Percentiles rank a stretch among this genome's conserved stretches.
These are phyloP conservation scores for Anguilla megastoma DNA, from an alignment of 2,797 vertebrate genomes.

Conservation along the genomic window DNA sequence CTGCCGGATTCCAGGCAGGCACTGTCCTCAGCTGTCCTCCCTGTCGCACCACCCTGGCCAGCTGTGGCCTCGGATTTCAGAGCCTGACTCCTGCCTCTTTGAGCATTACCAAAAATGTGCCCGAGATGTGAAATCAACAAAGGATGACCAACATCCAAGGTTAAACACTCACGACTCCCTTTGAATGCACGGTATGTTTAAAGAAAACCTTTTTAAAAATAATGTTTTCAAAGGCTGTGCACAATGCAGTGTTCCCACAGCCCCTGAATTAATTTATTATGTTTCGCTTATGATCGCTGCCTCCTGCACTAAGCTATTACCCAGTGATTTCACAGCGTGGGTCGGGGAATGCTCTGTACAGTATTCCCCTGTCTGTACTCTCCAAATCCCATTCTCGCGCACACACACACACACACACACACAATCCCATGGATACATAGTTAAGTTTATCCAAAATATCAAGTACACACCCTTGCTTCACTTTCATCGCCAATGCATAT, in stretches of 20 bases:
- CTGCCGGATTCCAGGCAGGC: conserved; percentile 38
- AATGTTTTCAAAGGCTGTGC: neutral
- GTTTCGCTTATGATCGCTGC: neutral
- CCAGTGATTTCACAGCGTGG: neutral
- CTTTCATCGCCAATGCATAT: neutral
- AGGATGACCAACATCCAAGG: neutral
- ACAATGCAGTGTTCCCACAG: neutral
- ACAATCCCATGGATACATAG: too few species aligned
- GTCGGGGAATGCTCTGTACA: neutral
- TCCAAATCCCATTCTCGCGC: neutral
- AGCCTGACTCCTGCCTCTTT: conserved; percentile 17
- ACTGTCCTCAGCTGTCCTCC: neutral
- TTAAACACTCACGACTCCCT: neutral
- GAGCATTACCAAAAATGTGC: neutral
- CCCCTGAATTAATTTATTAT: neutral
- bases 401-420: neutral
- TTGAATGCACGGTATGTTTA: neutral
- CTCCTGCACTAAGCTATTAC: neutral
- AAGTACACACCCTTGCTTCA: neutral
- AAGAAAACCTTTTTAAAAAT: neutral
- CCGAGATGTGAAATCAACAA: conserved; percentile 33
- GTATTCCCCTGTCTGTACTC: neutral
- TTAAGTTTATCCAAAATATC: too few species aligned
- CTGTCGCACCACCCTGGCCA: neutral
- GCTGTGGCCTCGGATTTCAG: neutral